Conservation (phyloP, 2,888 invertebrate genomes). For the Pseudanteris insignis region DNA sequence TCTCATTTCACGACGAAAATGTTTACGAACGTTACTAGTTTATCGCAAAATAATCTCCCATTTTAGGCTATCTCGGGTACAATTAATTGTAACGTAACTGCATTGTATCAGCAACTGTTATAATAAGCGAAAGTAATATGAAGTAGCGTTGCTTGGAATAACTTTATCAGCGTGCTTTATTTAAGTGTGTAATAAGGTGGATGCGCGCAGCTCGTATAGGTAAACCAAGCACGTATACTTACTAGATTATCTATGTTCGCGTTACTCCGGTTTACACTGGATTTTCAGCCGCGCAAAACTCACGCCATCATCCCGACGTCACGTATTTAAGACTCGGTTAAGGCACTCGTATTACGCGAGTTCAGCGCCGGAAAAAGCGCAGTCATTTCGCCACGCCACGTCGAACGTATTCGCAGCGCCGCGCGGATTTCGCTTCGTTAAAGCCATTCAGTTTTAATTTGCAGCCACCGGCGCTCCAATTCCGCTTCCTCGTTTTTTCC, state of each 20-base stretch:
- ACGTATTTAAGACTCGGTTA: constrained; percentile 63
- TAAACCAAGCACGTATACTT: constrained; percentile 46
- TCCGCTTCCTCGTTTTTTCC: constrained; percentile 18
- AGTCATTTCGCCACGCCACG: constrained; percentile 45
- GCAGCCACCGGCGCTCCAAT: constrained; percentile 19
- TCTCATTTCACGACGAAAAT: constrained; percentile 6
- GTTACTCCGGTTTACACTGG: constrained; percentile 50
- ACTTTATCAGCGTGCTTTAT: constrained; percentile 43
- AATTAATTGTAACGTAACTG: constrained; percentile 27
- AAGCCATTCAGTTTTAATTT: constrained; percentile 48
- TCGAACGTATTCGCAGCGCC: constrained; percentile 22
- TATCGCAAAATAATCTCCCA: constrained; percentile 23
- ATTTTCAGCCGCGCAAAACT: constrained; percentile 51
- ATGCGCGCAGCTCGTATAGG: constrained; percentile 24
- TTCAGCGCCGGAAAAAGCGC: constrained; percentile 38
- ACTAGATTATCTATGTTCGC: constrained; percentile 45
- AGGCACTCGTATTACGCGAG: constrained; percentile 55
- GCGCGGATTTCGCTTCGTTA: constrained; percentile 45
- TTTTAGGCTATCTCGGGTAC: constrained; percentile 23
- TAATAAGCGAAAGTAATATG: constrained; percentile 41
- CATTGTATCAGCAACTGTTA: constrained; percentile 36
- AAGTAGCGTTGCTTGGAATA: constrained; percentile 39
- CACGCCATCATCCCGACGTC: constrained; percentile 56
- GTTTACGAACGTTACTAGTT: constrained; percentile 26
- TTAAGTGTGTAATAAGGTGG: constrained; percentile 41